Base-by-base conservation (phyloP, 2,888 invertebrate species). In the Dolomedes plantarius region DNA sequence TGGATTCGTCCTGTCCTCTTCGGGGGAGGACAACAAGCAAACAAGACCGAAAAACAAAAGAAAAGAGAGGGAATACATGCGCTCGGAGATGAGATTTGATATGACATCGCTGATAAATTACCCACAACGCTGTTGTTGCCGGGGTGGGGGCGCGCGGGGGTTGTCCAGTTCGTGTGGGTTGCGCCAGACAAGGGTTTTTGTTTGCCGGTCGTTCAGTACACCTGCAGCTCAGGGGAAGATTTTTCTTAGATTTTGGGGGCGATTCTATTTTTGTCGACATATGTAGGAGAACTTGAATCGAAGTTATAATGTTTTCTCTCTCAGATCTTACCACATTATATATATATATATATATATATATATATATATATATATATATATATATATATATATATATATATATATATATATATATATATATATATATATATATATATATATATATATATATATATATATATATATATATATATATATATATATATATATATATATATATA, bases 91-190 rank as follows among this genome's bases (percentile, higher is more conserved):
- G 82, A 82, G 82, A 82, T 75, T 82, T 82, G 75, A 69, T 82
- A 75, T 75, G 82, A 82, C 82, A 82, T 69, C 82, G 82, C 46
- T 82, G 82, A 82, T 82, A 82, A 82, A 82, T 82, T 82, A 82
- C 75, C 82, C 46, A 71, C 41, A 75, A 64, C 75, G n/a, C 69
- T n/a, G n/a, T n/a, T n/a, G n/a, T n/a, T n/a, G n/a, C n/a, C n/a
- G n/a, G n/a, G n/a, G n/a, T n/a, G 28, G 56, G 39, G 65, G 9
- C 7, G 65, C 29, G 1, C 5, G 36, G 29, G 13, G 65, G n/a
- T 29, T 29, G 13, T 28, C 3, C 39, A 36, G 74, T 7, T 6
- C n/a, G 56, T 56, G 50, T 9, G 68, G 69, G 16, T 56, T 73
- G n/a, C 23, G 75, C 39, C 29, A 75, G 64, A 76, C 67, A 65